Evolutionary conservation across 1,140 invertebrate species (phyloP).

Genomic region (Muscidifurax raptorellus): DNA sequence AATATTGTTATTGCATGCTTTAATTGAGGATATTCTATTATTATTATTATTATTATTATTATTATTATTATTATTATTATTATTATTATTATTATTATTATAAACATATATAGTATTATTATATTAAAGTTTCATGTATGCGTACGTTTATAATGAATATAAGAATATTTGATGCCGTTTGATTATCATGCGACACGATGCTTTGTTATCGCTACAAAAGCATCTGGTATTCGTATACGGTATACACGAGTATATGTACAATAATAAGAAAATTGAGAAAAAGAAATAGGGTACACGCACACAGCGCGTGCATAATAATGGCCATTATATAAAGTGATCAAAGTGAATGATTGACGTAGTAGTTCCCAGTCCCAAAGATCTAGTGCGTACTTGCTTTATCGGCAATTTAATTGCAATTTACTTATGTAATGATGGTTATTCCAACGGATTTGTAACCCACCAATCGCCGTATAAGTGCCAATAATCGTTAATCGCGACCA

Average conservation of each 20-base stretch:
- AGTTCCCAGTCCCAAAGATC: background rate
- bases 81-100: too few species aligned
- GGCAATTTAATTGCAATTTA: background rate
- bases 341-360: conserved; percentile 6
- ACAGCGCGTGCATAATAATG: background rate
- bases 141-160: too few species aligned
- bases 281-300: background rate
- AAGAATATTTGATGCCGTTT: too few species aligned
- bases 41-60: too few species aligned
- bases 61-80: too few species aligned
- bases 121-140: too few species aligned
- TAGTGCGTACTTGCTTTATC: background rate
- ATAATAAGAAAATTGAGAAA: background rate
- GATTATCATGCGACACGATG: background rate
- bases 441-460: background rate
- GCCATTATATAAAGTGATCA: background rate
- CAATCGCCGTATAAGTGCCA: background rate
- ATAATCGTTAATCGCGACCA: too few species aligned
- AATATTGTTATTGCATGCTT: background rate
- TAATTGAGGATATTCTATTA: background rate
- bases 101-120: too few species aligned
- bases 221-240: background rate
- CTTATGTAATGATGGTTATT: background rate
- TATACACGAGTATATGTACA: background rate
- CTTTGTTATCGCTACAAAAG: background rate